Evolutionary conservation across 2,797 vertebrate species (phyloP).

Genomic region (Syngnathus acus): DNA sequence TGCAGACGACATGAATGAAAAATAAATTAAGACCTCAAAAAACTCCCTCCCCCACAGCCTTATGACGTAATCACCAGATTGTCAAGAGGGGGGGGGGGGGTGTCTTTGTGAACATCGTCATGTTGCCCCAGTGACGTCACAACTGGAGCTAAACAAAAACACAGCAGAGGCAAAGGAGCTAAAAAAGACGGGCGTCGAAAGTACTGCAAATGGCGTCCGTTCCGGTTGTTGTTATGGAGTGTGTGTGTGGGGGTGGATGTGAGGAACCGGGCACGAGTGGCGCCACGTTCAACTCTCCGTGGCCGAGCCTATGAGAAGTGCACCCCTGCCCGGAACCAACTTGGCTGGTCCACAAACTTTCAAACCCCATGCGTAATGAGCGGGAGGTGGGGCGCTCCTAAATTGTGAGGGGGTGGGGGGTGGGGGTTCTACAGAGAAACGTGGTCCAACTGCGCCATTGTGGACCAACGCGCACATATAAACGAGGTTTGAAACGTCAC

Average conservation of each 20-base stretch:
- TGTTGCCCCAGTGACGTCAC: conserved; percentile 1
- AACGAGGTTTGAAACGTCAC: not conserved
- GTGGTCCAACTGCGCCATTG: conserved; percentile 76
- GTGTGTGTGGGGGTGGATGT: too few relatives aligned
- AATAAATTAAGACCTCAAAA: conserved; percentile 14
- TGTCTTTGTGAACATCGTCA: not conserved
- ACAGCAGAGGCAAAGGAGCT: not conserved
- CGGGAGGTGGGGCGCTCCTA: conserved; percentile 21
- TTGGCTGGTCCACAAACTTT: conserved; percentile 50
- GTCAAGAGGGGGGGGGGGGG: not conserved
- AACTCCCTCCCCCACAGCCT: not conserved
- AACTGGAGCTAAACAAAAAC: not conserved
- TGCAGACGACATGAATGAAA: conserved; percentile 56
- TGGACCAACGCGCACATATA: conserved; percentile 26
- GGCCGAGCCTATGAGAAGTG: not conserved
- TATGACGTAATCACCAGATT: conserved; percentile 45
- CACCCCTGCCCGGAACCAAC: conserved; percentile 17
- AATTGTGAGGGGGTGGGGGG: conserved; percentile 20
- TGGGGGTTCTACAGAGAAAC: conserved; percentile 35
- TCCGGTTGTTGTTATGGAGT: not conserved
- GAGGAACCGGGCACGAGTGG: not conserved
- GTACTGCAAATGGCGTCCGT: not conserved
- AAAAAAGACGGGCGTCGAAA: not conserved
- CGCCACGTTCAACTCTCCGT: not conserved
- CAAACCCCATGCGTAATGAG: conserved; percentile 26